Evolutionary conservation across 92 coral and sea anemone genomes (phyloP), one percentile per base, ranked within the genome.

Genomic region (Desmophyllum pertusum): DNA sequence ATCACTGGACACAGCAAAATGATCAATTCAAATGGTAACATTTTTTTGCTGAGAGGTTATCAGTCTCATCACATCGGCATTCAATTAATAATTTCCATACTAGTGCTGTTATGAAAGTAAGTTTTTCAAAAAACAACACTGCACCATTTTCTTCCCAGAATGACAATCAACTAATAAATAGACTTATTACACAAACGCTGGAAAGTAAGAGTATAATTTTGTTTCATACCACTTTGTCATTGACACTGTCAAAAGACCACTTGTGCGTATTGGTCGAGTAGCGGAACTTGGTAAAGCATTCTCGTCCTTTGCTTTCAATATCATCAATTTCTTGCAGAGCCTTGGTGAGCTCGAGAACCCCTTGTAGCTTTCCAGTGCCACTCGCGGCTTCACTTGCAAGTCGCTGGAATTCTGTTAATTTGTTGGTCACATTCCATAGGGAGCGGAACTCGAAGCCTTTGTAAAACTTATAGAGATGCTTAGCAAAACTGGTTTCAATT

Each of bases 401-500:
- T 48, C 53, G 53, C 21, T 48, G 19, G 17, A 13, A 48, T 48
- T 48, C 19, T 2, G 53, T 6, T 15, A 48, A 48, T 1, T 14
- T 48, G 6, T 13, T 21, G 17, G 17, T 1, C 13, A 48, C 53
- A 48, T 48, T 15, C 76, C 76, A 71, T 6, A 71, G 53, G 4
- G 76, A 19, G 9, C 76, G 76, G 53, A 71, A 71, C 5, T 33
- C 53, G n/a, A 71, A 71, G 17, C 45, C 76, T 41, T 43, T 40
- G 51, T 71, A 41, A 38, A 71, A 41, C 31, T 38, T 29, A n/a
- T 73, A 73, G 13, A 73, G 36, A 4, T 43, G n/a, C 31, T 18
- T 43, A 11, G 43, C 10, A n/a, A 73, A 73, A 15, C 55, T 40
- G 10, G 55, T 50, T 25, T 73, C 77, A 21, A 73, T 35, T 73